phyloP scores from a whole-genome alignment of 2,797 vertebrate species.

The Megaceryle alcyon region DNA sequence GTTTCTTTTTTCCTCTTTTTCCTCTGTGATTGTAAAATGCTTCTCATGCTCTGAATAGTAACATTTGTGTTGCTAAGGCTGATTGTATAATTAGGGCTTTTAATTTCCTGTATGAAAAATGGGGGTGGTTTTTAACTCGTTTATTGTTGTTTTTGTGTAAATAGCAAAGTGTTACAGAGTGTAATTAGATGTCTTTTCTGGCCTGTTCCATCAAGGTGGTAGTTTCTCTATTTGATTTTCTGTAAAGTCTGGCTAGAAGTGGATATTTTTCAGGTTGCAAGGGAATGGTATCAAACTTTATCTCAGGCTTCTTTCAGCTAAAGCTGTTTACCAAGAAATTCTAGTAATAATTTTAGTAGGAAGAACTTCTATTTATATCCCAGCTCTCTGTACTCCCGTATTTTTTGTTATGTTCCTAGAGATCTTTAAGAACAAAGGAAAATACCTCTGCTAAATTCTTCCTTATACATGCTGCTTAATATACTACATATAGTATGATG shows the following conservation, averaged over 20 bases:
- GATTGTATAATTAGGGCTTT: constrained; percentile 28
- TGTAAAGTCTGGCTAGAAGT: neutral
- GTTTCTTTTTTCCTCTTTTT: neutral
- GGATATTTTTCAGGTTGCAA: neutral
- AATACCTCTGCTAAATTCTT: neutral
- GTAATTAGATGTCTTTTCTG: constrained; percentile 34
- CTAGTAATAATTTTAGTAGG: constrained; percentile 25
- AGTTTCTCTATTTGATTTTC: neutral
- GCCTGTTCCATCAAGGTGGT: neutral
- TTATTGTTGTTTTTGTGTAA: constrained; percentile 30
- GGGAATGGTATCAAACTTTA: neutral
- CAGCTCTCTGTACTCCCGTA: neutral
- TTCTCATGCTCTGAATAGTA: neutral
- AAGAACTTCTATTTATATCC: constrained; percentile 31
- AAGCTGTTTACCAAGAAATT: constrained; percentile 42
- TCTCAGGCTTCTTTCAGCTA: constrained; percentile 17
- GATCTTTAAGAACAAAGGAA: neutral
- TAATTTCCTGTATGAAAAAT: constrained; percentile 43
- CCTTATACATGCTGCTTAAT: neutral
- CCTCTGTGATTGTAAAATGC: neutral
- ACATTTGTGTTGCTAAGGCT: constrained; percentile 21
- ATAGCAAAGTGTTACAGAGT: neutral
- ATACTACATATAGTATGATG: neutral
- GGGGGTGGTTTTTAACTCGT: neutral
- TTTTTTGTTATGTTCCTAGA: constrained; percentile 46